Conservation (phyloP, 2,888 invertebrate species). For the Epinotia nisella region DNA sequence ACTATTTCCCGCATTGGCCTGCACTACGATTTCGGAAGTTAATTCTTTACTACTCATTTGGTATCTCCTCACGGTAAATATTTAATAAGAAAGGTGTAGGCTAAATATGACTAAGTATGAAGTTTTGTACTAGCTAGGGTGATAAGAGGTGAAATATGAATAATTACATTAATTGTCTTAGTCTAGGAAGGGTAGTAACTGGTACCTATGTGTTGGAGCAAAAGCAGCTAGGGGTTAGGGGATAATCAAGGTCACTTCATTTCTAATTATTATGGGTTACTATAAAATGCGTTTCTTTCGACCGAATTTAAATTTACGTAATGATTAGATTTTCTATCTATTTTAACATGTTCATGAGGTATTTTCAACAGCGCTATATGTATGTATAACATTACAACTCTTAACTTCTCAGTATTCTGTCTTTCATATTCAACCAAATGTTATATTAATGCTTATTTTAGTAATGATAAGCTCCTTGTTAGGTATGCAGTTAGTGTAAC, state of each 20-base stretch:
- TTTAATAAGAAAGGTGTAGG: slow-evolving; percentile 39
- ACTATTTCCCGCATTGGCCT: slow-evolving; percentile 44
- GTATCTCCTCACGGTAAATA: slow-evolving; percentile 33
- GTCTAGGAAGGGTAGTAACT: slow-evolving; percentile 60
- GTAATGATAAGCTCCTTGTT: slow-evolving; percentile 79
- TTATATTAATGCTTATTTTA: slow-evolving; percentile 64
- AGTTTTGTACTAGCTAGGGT: slow-evolving; percentile 45
- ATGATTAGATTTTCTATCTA: slow-evolving; percentile 65
- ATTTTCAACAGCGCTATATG: slow-evolving; percentile 70
- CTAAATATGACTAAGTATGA: slow-evolving; percentile 41
- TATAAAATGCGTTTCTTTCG: slow-evolving; percentile 69
- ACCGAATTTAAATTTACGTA: slow-evolving; percentile 59
- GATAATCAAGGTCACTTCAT: slow-evolving; percentile 83
- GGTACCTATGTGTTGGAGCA: slow-evolving; percentile 70
- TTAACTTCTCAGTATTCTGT: slow-evolving; percentile 57
- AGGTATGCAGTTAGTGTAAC: slow-evolving; percentile 49
- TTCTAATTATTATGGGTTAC: slow-evolving; percentile 77
- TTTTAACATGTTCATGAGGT: slow-evolving; percentile 68
- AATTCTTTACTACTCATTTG: slow-evolving; percentile 30
- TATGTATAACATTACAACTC: slow-evolving; percentile 61
- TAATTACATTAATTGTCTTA: slow-evolving; percentile 48
- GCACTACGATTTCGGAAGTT: slow-evolving; percentile 36
- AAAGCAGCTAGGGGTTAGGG: slow-evolving; percentile 79
- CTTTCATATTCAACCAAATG: slow-evolving; percentile 62
- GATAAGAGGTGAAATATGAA: slow-evolving; percentile 42